Percentiles rank a stretch among this genome's conserved stretches.
Evolutionary conservation across 2,797 vertebrate genomes (phyloP).

Genomic region (Monodelphis domestica): DNA sequence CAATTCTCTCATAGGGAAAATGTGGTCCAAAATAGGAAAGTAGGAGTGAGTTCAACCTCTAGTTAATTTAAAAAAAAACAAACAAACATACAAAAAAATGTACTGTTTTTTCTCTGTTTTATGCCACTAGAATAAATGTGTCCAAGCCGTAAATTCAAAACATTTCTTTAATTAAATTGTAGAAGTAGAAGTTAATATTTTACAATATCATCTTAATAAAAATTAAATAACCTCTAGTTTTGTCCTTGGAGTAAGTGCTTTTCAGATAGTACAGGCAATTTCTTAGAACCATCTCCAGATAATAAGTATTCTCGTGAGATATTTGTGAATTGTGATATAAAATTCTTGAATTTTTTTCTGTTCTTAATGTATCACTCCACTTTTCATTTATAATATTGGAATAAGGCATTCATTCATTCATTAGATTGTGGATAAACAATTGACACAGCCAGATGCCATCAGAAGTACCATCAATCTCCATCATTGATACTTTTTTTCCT

Average conservation of each 20-base stretch:
- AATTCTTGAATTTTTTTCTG: conserved; percentile 14
- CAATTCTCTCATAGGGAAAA: conserved; percentile 80
- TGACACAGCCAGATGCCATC: neutral
- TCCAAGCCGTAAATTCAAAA: conserved; percentile 64
- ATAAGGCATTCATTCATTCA: neutral
- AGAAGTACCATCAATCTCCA: neutral
- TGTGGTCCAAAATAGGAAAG: conserved; percentile 79
- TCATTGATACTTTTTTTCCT: neutral
- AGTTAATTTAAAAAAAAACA: conserved; percentile 6
- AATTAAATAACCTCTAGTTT: conserved; percentile 75
- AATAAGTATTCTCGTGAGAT: conserved; percentile 26
- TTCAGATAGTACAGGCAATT: conserved; percentile 39
- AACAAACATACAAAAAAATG: no score
- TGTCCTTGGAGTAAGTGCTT: conserved; percentile 77
- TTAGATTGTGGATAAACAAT: neutral
- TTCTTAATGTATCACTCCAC: conserved; percentile 19
- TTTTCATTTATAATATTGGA: conserved; percentile 34
- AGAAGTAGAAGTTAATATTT: conserved; percentile 69
- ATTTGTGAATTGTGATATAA: conserved; percentile 34
- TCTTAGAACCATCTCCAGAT: neutral
- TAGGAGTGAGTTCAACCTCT: conserved; percentile 66
- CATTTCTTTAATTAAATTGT: conserved; percentile 73
- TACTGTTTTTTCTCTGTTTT: conserved; percentile 77
- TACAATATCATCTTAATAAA: conserved; percentile 78
- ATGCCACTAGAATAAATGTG: conserved; percentile 70